Evolutionary conservation across 2,797 vertebrate species (phyloP).

Genomic region (Epinephelus awoara): DNA sequence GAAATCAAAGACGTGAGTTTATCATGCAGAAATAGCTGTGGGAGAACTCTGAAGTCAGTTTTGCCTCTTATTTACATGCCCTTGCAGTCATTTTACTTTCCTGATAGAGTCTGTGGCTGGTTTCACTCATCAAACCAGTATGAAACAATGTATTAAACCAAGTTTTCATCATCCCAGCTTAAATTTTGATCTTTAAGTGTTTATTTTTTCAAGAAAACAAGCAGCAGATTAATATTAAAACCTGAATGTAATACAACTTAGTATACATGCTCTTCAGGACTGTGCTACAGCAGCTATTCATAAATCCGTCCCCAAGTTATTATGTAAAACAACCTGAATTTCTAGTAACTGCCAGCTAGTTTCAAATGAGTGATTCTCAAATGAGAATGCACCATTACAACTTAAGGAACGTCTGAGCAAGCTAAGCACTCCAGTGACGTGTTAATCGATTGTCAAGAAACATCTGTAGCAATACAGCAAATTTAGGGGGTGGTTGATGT

Average conservation of each 20-base stretch:
- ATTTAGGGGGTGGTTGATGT: neutral
- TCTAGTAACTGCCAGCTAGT: neutral
- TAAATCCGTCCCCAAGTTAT: neutral
- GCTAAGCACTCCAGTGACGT: neutral
- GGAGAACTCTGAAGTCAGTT: neutral
- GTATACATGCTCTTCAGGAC: neutral
- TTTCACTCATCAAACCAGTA: neutral
- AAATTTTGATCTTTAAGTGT: neutral
- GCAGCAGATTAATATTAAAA: neutral
- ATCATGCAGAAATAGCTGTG: constrained; percentile 4
- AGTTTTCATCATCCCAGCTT: neutral
- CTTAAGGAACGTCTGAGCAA: neutral
- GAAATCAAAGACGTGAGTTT: constrained; percentile 90
- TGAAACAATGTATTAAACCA: neutral
- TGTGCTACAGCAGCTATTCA: neutral
- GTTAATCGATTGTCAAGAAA: no score
- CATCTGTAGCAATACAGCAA: neutral
- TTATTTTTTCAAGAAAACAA: neutral
- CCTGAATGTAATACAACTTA: neutral
- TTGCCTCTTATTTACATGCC: neutral
- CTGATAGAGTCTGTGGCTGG: neutral
- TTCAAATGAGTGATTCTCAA: neutral
- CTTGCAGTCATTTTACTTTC: neutral
- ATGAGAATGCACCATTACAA: neutral
- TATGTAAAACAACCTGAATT: neutral